Base-by-base conservation (phyloP, 2,797 vertebrate genomes). In the Anas acuta region DNA sequence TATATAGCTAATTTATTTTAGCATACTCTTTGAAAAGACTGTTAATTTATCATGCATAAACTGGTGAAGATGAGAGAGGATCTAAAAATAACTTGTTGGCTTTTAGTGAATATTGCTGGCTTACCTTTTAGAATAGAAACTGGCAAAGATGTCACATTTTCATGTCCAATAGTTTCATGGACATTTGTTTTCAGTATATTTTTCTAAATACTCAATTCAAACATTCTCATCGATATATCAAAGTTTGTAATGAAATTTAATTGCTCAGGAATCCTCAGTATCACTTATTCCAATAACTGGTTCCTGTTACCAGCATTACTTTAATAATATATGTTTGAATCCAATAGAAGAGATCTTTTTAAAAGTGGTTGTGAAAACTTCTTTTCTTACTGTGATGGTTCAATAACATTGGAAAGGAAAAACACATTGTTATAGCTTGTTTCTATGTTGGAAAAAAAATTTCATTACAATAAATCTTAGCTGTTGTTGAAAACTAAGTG, bases 401-500 rank as follows among this genome's bases (percentile, higher is more conserved):
- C 81, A 87, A 9, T 73, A 87, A 69, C 78, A 76, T 25, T 85
- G 83, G 95, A 71, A 74, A 71, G 79, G 93, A 92, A 87, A 56
- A 35, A 28, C 56, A 1, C 60, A 1, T 58, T 91, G 64, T 72
- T 87, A 69, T 77, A 92, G 43, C 61, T 92, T 90, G n/a, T 91
- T 91, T 92, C 85, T 86, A 15, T 67, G 51, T 19, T 70, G 76
- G 82, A 67, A 88, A 87, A 75, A 79, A 47, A 8, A 0, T 26
- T 13, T 82, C 54, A 66, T 9, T 84, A 53, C 78, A 73, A 81
- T 92, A 92, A 95, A 90, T 92, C 66, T 78, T 91, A 84, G 47
- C 54, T 80, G 69, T 58, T 94, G 87, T 82, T 93, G 95, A 91
- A 91, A 91, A 88, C 64, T 41, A 54, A 58, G 23, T 83, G 76